Conservation (phyloP, 2,797 vertebrate genomes). For the Sebastes vulpes region DNA sequence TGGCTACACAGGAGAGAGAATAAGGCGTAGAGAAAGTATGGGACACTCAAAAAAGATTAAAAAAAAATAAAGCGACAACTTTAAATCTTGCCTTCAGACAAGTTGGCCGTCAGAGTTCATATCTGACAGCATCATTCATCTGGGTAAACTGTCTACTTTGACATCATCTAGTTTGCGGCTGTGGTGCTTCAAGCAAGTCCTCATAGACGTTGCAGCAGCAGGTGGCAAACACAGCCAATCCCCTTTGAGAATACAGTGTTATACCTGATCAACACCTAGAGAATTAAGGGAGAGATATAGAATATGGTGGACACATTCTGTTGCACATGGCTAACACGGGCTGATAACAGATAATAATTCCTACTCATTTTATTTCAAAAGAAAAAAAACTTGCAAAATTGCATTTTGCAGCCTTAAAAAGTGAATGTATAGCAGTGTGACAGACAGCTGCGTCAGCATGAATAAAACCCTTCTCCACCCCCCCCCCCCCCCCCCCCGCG, state of each 20-base stretch:
- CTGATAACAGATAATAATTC: not conserved
- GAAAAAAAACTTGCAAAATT: not conserved
- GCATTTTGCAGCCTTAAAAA: not conserved
- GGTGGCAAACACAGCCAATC: not conserved
- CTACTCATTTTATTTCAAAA: not conserved
- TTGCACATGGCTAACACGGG: not conserved
- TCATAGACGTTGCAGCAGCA: not conserved
- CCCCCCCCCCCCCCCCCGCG: not conserved
- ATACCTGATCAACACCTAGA: too few species aligned
- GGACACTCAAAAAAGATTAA: not conserved
- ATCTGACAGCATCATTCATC: not conserved
- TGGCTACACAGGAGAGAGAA: not conserved
- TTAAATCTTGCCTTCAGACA: not conserved
- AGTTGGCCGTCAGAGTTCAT: not conserved
- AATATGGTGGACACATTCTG: not conserved
- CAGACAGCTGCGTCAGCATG: slow-evolving; percentile 16
- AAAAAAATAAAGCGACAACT: not conserved
- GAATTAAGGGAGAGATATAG: not conserved
- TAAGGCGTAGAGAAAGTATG: not conserved
- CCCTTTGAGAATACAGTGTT: not conserved
- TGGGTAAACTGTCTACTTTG: not conserved
- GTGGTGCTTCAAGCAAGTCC: not conserved
- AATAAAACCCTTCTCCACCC: not conserved
- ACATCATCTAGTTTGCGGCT: not conserved
- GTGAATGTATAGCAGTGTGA: not conserved